A percentile compares a stretch with the other conserved stretches of the same genome.
Evolutionary conservation across 2,888 invertebrate species (phyloP).

Genomic region (Polyommatus iphigenia): DNA sequence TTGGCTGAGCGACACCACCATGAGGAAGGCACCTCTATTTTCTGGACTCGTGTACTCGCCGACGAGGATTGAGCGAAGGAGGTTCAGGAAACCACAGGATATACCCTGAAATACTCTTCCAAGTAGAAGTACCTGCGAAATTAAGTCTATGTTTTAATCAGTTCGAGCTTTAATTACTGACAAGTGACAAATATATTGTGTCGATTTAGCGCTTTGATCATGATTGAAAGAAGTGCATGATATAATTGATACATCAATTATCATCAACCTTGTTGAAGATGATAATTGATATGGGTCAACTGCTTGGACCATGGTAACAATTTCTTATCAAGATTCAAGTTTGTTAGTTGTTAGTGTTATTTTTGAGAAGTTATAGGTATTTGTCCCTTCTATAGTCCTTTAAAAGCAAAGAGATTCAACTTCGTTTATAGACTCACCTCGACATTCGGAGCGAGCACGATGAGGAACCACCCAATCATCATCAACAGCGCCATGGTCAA

Average conservation of each 20-base stretch:
- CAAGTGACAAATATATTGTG: too few species aligned
- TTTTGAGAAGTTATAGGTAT: background rate
- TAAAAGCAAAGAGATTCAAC: background rate
- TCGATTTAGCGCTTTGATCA: background rate
- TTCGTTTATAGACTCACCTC: conserved; percentile 41
- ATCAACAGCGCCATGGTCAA: conserved; percentile 64
- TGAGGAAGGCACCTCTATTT: conserved; percentile 81
- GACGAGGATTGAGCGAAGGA: conserved; percentile 72
- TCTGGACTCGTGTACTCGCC: conserved; percentile 81
- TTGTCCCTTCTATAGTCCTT: background rate
- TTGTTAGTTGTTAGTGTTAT: background rate
- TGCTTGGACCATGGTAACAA: background rate
- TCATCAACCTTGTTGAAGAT: background rate
- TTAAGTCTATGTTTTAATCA: background rate
- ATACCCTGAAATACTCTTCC: conserved; percentile 63
- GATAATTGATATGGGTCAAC: background rate
- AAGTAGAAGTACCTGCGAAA: conserved; percentile 51
- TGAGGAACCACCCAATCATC: conserved; percentile 70
- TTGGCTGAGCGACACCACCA: conserved; percentile 79
- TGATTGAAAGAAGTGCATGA: background rate
- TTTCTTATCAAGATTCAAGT: background rate
- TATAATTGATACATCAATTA: conserved; percentile 10
- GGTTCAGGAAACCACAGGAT: conserved; percentile 73
- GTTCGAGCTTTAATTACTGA: background rate
- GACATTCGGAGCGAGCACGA: conserved; percentile 60